A percentile compares a stretch with the other conserved stretches of the same genome.
Conservation (phyloP, 2,113 vertebrate species). For the Podarcis muralis region DNA sequence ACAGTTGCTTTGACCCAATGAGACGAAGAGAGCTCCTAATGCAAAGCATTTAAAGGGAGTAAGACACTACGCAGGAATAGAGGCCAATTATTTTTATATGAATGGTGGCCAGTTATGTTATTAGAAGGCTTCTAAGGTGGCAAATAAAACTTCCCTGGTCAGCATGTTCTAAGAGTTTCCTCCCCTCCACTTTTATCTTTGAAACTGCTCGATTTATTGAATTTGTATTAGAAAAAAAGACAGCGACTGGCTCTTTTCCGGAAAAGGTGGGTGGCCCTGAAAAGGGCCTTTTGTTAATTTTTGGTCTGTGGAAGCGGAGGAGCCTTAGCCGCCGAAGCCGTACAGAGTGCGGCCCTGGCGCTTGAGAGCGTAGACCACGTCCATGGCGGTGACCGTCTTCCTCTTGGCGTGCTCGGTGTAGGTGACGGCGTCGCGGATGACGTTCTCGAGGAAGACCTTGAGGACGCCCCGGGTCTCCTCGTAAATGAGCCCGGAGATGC, state of each 20-base stretch:
- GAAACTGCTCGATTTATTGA: not conserved
- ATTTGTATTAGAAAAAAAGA: not conserved
- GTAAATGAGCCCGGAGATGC: not conserved
- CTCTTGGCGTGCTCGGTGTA: constrained; percentile 22
- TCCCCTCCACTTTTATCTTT: no score
- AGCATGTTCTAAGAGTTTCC: no score
- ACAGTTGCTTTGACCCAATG: no score
- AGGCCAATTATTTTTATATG: no score
- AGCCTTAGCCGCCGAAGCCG: not conserved
- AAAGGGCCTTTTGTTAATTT: not conserved
- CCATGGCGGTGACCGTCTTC: constrained; percentile 19
- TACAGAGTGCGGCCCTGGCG: constrained; percentile 7
- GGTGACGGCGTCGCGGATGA: not conserved
- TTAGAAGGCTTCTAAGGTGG: no score
- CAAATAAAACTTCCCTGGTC: no score
- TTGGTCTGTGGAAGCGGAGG: accelerated
- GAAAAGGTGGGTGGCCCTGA: not conserved
- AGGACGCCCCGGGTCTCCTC: constrained; percentile 15
- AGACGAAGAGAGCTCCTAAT: no score
- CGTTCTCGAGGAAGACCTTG: constrained; percentile 18
- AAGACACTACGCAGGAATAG: no score
- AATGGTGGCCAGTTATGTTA: no score
- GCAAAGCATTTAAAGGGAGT: no score
- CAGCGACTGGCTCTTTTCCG: not conserved
- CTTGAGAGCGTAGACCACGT: constrained; percentile 11